Percentiles rank a stretch among this genome's conserved stretches.
phyloP scores from a whole-genome alignment of 2,888 invertebrate species.

The Aleiodes alternator region DNA sequence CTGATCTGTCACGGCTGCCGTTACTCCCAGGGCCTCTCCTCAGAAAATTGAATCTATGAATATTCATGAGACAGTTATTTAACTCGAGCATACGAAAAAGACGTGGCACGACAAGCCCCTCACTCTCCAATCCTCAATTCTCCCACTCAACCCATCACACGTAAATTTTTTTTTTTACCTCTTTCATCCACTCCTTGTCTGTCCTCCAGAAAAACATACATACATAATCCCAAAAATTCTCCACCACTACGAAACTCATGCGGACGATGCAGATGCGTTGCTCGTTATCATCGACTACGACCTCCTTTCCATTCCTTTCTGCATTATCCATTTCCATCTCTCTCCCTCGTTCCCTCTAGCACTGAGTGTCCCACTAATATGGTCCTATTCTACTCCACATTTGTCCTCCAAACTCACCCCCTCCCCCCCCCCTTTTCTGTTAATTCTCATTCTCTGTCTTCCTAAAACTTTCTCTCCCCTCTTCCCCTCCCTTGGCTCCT shows the following conservation, averaged over 20 bases:
- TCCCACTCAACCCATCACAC: no score
- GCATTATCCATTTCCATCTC: neutral
- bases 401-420: constrained; percentile 3
- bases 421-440: constrained; percentile 12
- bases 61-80: constrained; percentile 66
- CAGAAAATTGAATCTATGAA: constrained; percentile 58
- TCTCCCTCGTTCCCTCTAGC: neutral
- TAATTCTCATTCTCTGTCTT: constrained; percentile 14
- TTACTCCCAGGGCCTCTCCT: constrained; percentile 18
- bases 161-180: no score
- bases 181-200: no score
- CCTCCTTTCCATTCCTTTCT: constrained; percentile 24
- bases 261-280: constrained; percentile 47
- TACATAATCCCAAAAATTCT: constrained; percentile 40
- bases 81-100: constrained; percentile 57
- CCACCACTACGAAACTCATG: constrained; percentile 45
- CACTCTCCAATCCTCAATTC: neutral
- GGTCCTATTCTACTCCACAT: constrained; percentile 19
- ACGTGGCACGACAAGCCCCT: constrained; percentile 48
- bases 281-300: constrained; percentile 39
- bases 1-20: constrained; percentile 48
- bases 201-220: no score
- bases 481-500: neutral
- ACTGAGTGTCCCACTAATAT: neutral
- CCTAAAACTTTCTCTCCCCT: neutral